Base-by-base conservation (phyloP, 37 sponge, comb jelly and placozoan genomes). In the Corticium candelabrum region DNA sequence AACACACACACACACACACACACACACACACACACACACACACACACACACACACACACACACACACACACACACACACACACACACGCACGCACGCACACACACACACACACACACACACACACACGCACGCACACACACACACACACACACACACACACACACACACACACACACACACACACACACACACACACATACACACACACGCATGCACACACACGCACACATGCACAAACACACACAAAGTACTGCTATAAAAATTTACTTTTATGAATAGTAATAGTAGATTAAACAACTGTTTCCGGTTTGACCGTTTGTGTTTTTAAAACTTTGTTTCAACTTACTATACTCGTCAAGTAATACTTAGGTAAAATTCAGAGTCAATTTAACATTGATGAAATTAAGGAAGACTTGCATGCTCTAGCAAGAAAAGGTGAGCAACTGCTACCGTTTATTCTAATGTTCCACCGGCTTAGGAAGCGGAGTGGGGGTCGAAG, bases 81-180 rank as follows among this genome's bases (percentile, higher is more conserved):
- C 41, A 31, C 77, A 1, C 2, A 1, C 1, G 0, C 15, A 1
- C 77, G 1, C 31, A 7, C 37, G 37, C 1, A 37, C 0, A 29
- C n/a, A 21, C 72, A 40, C 39, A 30, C 40, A 40, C 71, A 38
- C 71, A 11, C 41, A 1, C 41, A 37, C 80, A 40, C 71, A 71
- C 41, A 2, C 37, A 11, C 71, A 1, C 71, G 1, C 37, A 2
- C 69, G 15, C 4, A 11, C 69, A 30, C 37, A 38, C 35, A 1
- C 70, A 38, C 80, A 71, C 72, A 30, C 80, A 40, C 74, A n/a
- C n/a, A n/a, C n/a, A n/a, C n/a, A n/a, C n/a, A n/a, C n/a, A n/a
- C n/a, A n/a, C n/a, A n/a, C n/a, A n/a, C n/a, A n/a, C 68, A 75
- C 82, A 57, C 74, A 36, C 68, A 1, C 68, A 34, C 33, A 34